Base-by-base conservation (phyloP, 2,888 invertebrate species). In the Tenthredo livida region DNA sequence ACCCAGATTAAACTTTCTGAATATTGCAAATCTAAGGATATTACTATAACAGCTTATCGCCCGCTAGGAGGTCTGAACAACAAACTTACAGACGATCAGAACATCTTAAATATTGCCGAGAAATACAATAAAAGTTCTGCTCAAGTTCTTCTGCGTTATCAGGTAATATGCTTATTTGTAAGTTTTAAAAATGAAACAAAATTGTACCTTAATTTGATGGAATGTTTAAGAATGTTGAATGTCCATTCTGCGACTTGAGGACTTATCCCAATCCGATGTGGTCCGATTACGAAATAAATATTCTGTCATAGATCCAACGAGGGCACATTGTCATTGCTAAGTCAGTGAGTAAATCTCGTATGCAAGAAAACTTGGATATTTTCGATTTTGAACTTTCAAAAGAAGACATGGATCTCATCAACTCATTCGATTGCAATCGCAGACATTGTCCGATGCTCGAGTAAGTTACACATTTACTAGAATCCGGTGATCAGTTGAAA, bases 41-140 rank as follows among this genome's bases (percentile, higher is more conserved):
- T 98, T 50, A 93, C 94, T 0, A 94, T 97, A 15, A 97, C 96
- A 0, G 97, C 97, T 0, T 98, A 97, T 93, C 96, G 97, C 83
- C 97, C 97, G 0, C 94, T 98, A 12, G 97, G 97, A 12, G 96
- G 96, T 0, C 97, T 97, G 0, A 96, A 97, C 90, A 94, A 96
- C 61, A 92, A 93, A 70, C 91, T 96, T 2, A 89, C 97, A 89
- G 94, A 95, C 0, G 95, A 96, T 90, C 94, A 95, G 0, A 94
- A 94, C 87, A 93, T 97, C 1, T 93, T 95, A 86, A 92, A 92
- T 29, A 94, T 97, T 78, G 97, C 95, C 0, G 94, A 95, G 0
- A 96, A 96, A 89, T 95, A 97, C 90, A 94, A 94, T 0, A 97
- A 97, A 93, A 95, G 94, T 1, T 90, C 95, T 0, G 95, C 96